Percentiles rank a stretch among this genome's conserved stretches.
Evolutionary conservation across 2,113 vertebrate genomes (phyloP).

Genomic region (Salvator merianae): DNA sequence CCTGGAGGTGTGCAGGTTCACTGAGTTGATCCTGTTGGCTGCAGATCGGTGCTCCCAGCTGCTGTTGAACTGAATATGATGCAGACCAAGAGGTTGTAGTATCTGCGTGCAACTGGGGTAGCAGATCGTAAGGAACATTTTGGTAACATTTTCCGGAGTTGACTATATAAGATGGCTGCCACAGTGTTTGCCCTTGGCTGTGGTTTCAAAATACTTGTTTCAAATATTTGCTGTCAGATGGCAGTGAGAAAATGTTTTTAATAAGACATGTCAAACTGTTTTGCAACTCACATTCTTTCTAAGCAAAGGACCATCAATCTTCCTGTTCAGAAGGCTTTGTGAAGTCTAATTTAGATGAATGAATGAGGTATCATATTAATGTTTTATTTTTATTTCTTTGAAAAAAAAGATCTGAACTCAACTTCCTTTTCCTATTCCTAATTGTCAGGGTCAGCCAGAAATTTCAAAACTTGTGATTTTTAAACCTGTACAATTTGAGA

Average conservation of each 20-base stretch:
- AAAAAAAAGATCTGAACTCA: no score
- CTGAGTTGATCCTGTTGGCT: constrained; percentile 34
- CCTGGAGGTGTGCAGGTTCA: constrained; percentile 51
- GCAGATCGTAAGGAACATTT: background rate
- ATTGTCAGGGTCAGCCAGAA: no score
- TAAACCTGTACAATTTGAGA: no score
- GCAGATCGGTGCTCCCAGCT: constrained; percentile 47
- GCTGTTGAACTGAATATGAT: constrained; percentile 45
- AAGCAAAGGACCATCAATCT: no score
- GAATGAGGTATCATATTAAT: no score
- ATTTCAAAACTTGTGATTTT: no score
- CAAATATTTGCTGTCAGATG: constrained; percentile 35
- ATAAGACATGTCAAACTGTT: background rate
- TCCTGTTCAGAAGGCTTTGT: no score
- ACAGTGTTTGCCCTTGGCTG: constrained; percentile 29
- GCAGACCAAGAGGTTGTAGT: constrained; percentile 38
- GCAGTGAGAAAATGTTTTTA: background rate
- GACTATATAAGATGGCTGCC: background rate
- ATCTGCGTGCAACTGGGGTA: constrained; percentile 30
- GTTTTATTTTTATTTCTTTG: no score
- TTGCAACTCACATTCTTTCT: no score
- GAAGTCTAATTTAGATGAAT: no score
- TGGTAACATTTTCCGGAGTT: constrained; percentile 12
- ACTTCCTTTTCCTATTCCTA: no score
- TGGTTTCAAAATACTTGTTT: constrained; percentile 53